A percentile compares a stretch with the other conserved stretches of the same genome.
phyloP scores from a whole-genome alignment of 2,797 vertebrate species.

The Muscicapa striata region DNA sequence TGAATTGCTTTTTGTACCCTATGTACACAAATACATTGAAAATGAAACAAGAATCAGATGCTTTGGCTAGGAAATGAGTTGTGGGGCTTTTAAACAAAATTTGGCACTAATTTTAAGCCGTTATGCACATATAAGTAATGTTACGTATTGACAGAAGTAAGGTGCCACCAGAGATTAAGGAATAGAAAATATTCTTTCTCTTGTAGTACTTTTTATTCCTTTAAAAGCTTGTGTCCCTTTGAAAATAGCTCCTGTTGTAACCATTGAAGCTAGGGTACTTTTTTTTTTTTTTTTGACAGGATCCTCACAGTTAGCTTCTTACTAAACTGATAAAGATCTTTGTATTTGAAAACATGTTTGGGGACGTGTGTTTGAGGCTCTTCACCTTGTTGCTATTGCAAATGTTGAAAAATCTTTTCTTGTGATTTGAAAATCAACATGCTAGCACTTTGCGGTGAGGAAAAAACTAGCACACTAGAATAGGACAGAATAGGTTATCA shows the following conservation, averaged over 20 bases:
- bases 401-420: not conserved
- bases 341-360: not conserved
- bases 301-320: not conserved
- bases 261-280: not conserved
- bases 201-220: not conserved
- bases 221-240: not conserved
- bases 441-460: not conserved
- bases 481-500: not conserved
- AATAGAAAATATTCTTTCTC: not conserved
- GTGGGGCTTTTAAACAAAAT: not conserved
- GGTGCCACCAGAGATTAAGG: not conserved
- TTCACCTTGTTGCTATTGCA: not conserved
- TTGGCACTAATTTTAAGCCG: not conserved
- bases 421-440: not conserved
- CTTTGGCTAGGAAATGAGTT: not conserved
- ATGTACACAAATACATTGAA: not conserved
- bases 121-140: constrained; percentile 1
- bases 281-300: not conserved
- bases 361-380: not conserved
- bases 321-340: not conserved
- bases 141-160: not conserved
- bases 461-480: not conserved
- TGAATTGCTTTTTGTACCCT: constrained; percentile 18
- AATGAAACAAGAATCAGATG: not conserved
- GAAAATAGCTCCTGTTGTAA: not conserved